Base-by-base conservation (phyloP, 1,140 invertebrate species). In the Tachypleus tridentatus region DNA sequence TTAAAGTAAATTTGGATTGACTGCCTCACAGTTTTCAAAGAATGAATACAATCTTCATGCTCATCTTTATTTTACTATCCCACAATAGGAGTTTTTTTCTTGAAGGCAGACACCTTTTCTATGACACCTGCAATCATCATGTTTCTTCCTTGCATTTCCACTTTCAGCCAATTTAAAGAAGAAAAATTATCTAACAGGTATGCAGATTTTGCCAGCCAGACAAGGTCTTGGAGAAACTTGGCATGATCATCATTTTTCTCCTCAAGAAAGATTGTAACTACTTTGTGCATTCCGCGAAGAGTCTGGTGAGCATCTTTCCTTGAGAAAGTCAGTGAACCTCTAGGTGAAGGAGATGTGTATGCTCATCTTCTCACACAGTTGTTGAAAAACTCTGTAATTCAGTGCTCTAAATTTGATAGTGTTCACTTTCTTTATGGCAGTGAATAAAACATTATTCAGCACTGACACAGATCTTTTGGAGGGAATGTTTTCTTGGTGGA, bases 381-480 rank as follows among this genome's bases (percentile, higher is more conserved):
- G 51, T 57, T 50, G 51, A 49, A 64, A 64, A 57, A 60, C 57
- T 60, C 63, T 64, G 57, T 50, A 60, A 57, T 64, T 58, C 54
- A 56, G 63, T 52, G 59, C 58, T 60, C 54, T 64, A 58, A 57
- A 60, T 64, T 64, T 64, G 51, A 64, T n/a, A n/a, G n/a, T n/a
- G n/a, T n/a, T n/a, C n/a, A n/a, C n/a, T n/a, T n/a, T n/a, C n/a
- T n/a, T n/a, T n/a, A n/a, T n/a, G n/a, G n/a, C n/a, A n/a, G n/a
- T n/a, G n/a, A n/a, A n/a, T n/a, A n/a, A n/a, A n/a, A n/a, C n/a
- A n/a, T n/a, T n/a, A n/a, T n/a, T n/a, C n/a, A n/a, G n/a, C n/a
- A n/a, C n/a, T n/a, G n/a, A n/a, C n/a, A n/a, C n/a, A n/a, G n/a
- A n/a, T n/a, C n/a, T n/a, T n/a, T n/a, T n/a, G n/a, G n/a, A n/a